Conservation (phyloP, 2,113 vertebrate genomes). For the Hemiscyllium ocellatum region DNA sequence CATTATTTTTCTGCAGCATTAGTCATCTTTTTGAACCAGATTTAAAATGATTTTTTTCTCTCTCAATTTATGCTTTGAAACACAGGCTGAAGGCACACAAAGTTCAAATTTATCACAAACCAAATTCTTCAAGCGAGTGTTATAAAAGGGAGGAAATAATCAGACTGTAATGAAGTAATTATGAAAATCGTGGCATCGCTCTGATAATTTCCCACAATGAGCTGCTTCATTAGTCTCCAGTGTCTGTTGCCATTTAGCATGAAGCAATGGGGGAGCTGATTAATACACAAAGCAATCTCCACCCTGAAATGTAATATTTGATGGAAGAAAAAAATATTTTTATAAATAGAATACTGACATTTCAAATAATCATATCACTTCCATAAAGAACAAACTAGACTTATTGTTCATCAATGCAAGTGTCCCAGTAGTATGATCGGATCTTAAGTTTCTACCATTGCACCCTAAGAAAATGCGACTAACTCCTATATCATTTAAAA, state of each 20-base stretch:
- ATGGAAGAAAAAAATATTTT: not conserved
- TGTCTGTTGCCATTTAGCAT: conserved; percentile 24
- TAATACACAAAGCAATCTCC: conserved; percentile 8
- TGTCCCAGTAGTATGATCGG: not conserved
- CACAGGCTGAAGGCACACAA: not conserved
- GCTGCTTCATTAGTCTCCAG: conserved; percentile 17
- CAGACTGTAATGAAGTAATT: conserved; percentile 35
- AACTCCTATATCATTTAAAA: not conserved
- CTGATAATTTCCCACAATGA: conserved; percentile 34
- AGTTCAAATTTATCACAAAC: conserved; percentile 18
- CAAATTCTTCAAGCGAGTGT: not conserved
- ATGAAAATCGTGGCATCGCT: conserved; percentile 32
- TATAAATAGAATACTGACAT: conserved; percentile 29
- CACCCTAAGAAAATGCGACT: not conserved
- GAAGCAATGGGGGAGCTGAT: conserved; percentile 33
- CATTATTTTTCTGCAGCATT: not conserved
- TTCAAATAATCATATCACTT: conserved; percentile 34
- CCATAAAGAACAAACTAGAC: not conserved
- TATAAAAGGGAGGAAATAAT: conserved; percentile 27
- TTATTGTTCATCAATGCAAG: not conserved
- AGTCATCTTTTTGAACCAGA: not conserved
- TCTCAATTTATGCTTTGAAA: not conserved
- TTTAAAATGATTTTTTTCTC: not conserved
- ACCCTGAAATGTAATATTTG: conserved; percentile 10
- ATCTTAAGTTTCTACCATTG: not conserved